A percentile compares a stretch with the other conserved stretches of the same genome.
phyloP scores from a whole-genome alignment of 1,140 invertebrate genomes.

The Leptestheria dahalacensis region DNA sequence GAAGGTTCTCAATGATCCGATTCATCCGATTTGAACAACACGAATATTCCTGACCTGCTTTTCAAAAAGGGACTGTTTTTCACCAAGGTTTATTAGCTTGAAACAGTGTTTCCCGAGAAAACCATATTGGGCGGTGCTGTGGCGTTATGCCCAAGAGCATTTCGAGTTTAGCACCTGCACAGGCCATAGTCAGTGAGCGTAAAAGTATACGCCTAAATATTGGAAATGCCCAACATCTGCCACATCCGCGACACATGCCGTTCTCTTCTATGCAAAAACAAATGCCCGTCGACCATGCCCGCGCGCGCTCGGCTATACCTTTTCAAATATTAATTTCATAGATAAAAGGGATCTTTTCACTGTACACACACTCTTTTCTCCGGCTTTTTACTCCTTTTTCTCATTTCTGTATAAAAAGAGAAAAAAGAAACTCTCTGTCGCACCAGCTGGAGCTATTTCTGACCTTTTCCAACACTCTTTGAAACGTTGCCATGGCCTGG shows the following conservation, averaged over 20 bases:
- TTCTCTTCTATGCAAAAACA: not conserved
- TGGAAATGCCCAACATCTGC: not conserved
- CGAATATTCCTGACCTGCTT: no score
- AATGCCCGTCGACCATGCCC: not conserved
- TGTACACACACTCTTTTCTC: no score
- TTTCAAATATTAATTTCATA: no score
- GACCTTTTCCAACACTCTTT: not conserved
- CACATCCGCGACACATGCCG: not conserved
- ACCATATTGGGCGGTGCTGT: not conserved
- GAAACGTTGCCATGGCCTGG: not conserved
- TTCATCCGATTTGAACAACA: no score
- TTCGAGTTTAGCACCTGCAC: not conserved
- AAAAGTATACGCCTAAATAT: not conserved
- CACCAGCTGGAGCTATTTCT: not conserved
- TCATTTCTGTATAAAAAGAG: no score
- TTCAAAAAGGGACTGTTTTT: no score
- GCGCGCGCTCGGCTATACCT: no score
- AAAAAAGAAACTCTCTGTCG: not conserved
- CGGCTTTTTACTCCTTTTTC: no score
- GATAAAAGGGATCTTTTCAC: no score
- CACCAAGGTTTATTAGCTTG: no score
- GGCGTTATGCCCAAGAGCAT: not conserved
- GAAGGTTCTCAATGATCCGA: no score
- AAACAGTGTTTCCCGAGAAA: not conserved
- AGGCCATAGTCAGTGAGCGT: not conserved